Evolutionary conservation across 2,113 vertebrate species (phyloP), one percentile per base, ranked within the genome.

Genomic region (Atherinomorus stipes): DNA sequence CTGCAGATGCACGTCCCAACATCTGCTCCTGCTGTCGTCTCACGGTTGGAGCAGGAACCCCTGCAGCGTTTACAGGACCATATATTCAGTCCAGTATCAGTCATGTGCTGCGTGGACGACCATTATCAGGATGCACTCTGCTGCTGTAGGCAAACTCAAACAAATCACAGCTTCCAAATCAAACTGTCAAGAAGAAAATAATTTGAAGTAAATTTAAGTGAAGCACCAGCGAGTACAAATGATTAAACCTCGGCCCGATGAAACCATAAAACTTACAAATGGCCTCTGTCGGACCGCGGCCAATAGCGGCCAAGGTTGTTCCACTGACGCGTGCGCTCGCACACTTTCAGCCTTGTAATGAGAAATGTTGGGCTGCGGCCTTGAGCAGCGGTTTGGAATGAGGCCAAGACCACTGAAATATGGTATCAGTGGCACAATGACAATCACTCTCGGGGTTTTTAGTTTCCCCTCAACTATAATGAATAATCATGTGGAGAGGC

Each of bases 191-290:
- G 54, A n/a, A 25, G 54, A 72, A 80, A 85, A 80, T 79, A 4
- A 80, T 72, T 25, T 45, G 26, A 54, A 69, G 62, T 74, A 53
- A 79, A 83, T 84, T n/a, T 85, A 74, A 71, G 37, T 7, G 45
- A 73, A 56, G 62, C 42, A 9, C 68, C 53, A 66, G 65, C 64
- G 44, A 52, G 73, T 23, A 59, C 53, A 58, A 89, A 88, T 84
- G 67, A 91, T 85, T 64, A 74, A 11, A 58, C n/a, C 66, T 80
- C 63, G 8, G 0, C 34, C 47, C 28, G 25, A 81, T 89, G 76
- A 88, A 88, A 84, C 69, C 86, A 47, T 89, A 83, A 90, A 92
- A 49, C 59, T 85, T 66, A 88, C 69, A 74, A 88, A 90, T 28
- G 45, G 87, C 78, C 49, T 31, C 74, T 85, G 88, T 86, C 90